Evolutionary conservation across 2,888 invertebrate genomes (phyloP).

Genomic region (Dusona sp.): DNA sequence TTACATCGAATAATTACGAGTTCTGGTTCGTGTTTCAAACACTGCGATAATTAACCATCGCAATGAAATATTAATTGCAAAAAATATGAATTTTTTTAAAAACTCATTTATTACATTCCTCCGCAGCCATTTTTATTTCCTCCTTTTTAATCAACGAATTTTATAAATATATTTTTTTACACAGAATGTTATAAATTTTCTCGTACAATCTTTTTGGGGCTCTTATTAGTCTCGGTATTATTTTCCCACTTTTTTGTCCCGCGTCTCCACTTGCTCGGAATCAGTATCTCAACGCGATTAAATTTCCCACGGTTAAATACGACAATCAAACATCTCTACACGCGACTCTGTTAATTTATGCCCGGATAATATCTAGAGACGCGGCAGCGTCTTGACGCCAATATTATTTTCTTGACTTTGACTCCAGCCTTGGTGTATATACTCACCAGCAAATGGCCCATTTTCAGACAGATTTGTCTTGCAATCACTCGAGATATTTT

Average conservation of each 20-base stretch:
- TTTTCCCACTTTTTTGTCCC: not conserved
- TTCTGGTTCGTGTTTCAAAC: not conserved
- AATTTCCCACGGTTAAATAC: constrained; percentile 47
- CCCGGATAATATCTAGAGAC: constrained; percentile 23
- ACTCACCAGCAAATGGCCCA: not conserved
- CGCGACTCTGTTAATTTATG: constrained; percentile 36
- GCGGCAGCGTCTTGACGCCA: too few species aligned
- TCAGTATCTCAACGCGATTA: not conserved
- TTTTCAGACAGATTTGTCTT: not conserved
- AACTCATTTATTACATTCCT: not conserved
- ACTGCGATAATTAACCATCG: not conserved
- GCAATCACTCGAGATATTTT: not conserved
- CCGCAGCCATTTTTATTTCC: not conserved
- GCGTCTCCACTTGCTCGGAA: not conserved
- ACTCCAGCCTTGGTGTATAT: not conserved
- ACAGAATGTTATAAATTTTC: not conserved
- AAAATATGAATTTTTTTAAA: not conserved
- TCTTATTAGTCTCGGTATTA: too few species aligned
- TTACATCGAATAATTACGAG: constrained; percentile 3
- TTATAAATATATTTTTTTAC: not conserved
- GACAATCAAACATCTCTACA: constrained; percentile 40
- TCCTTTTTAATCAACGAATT: not conserved
- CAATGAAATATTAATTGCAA: not conserved
- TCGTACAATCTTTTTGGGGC: not conserved
- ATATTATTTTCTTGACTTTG: not conserved